Evolutionary conservation across 2,113 vertebrate genomes (phyloP).

Genomic region (Cynocephalus volans): DNA sequence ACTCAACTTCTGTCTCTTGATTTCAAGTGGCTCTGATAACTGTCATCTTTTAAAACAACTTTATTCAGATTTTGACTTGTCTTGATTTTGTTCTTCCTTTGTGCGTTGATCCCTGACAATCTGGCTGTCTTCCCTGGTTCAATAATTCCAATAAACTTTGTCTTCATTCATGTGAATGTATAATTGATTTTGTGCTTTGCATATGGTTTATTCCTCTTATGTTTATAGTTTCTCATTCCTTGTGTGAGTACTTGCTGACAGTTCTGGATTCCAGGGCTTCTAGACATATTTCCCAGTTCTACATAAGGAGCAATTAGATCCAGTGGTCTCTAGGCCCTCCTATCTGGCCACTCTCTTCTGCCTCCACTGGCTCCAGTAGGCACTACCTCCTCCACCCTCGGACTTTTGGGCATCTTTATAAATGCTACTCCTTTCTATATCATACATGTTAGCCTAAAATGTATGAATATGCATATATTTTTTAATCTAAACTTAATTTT

Average conservation of each 20-base stretch:
- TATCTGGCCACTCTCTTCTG: background rate
- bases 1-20: background rate
- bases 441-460: background rate
- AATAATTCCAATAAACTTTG: conserved; percentile 6
- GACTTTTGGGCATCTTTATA: background rate
- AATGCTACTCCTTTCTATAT: background rate
- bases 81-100: conserved; percentile 12
- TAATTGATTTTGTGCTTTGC: conserved; percentile 41
- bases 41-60: conserved; percentile 53
- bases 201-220: background rate
- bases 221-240: background rate
- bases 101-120: conserved; percentile 1
- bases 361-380: fast-evolving
- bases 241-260: background rate
- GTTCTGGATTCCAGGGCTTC: background rate
- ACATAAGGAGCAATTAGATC: background rate
- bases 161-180: conserved; percentile 26
- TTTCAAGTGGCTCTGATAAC: conserved; percentile 1
- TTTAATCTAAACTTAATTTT: background rate
- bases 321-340: background rate
- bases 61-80: conserved; percentile 47
- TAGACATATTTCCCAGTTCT: background rate
- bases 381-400: background rate
- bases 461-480: background rate
- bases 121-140: background rate